These are phyloP conservation scores for Psococerastis gibbosa DNA, from an alignment of 2,888 invertebrate genomes.

Conservation along the genomic window DNA sequence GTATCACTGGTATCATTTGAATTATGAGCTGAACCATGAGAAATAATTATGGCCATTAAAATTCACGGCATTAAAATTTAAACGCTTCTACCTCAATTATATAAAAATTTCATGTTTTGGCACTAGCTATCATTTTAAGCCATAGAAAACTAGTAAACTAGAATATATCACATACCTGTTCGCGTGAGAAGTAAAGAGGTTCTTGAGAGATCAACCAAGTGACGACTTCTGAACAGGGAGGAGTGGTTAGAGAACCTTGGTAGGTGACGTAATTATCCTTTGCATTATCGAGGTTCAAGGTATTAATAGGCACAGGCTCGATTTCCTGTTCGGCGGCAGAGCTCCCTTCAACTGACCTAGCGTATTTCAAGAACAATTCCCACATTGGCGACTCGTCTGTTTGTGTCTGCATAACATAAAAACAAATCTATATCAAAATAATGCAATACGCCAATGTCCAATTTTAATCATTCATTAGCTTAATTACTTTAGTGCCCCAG, in stretches of 20 bases:
- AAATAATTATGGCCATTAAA: not conserved
- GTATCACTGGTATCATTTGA: too few species aligned
- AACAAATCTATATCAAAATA: too few species aligned
- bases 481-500: too few species aligned
- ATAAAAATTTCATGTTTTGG: not conserved
- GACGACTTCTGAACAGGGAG: slow-evolving; percentile 31
- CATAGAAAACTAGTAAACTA: not conserved
- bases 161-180: too few species aligned
- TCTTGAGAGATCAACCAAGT: slow-evolving; percentile 31
- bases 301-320: not conserved
- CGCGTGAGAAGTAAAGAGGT: slow-evolving; percentile 21
- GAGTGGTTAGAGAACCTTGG: slow-evolving; percentile 34
- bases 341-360: not conserved
- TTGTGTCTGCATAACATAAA: too few species aligned
- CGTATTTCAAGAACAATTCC: not conserved
- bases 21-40: too few species aligned
- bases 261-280: slow-evolving; percentile 24
- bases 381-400: too few species aligned
- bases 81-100: not conserved
- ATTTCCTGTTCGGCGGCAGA: not conserved
- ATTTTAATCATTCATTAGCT: too few species aligned
- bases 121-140: not conserved
- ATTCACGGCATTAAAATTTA: slow-evolving; percentile 7
- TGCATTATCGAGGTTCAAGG: not conserved
- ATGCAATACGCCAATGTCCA: too few species aligned